Base-by-base conservation (phyloP, 2,113 vertebrate genomes). In the Cranoglanis bouderius region DNA sequence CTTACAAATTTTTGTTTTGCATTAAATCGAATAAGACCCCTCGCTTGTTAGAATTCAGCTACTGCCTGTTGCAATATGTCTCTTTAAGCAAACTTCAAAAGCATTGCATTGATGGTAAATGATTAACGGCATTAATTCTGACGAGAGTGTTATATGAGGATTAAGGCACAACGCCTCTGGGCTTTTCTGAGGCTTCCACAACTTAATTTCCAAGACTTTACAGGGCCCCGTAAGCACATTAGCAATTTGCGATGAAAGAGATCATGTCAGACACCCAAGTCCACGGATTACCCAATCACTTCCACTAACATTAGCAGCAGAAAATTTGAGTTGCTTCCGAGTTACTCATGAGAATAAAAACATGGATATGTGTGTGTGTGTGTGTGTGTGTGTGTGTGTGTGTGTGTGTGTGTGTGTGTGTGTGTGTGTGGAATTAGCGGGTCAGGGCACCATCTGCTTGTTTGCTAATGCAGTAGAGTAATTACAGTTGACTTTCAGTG, bases 401-500 rank as follows among this genome's bases (percentile, higher is more conserved):
- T 49, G 21, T 63, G 70, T 40, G 55, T 19, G 49, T 61, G 59
- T 59, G 57, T 46, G 55, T 35, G 26, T 43, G 65, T 18, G 51
- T 82, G 75, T 32, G n/a, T 53, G 77, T 51, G 13, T 21, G 4
- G 87, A 92, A 91, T 93, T 83, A 93, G 90, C 90, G 83, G 92
- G 91, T 75, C 82, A 90, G 90, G 89, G 90, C 92, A 94, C 94
- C 95, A 95, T 94, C 94, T 94, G 94, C 90, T 92, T 90, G 85
- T 6, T 89, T 87, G 91, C 94, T 94, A 95, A 95, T 94, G 94
- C 92, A 94, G 92, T 91, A 81, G 90, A 77, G 94, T 92, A 93
- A 94, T 95, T 94, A 94, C 63, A 88, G 91, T 92, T 95, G 94
- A 94, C 94, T 93, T 94, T 93, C 92, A 93, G 61, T 88, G 92